Base-by-base conservation (phyloP, 2,888 invertebrate species). In the Acholoe squamosa region DNA sequence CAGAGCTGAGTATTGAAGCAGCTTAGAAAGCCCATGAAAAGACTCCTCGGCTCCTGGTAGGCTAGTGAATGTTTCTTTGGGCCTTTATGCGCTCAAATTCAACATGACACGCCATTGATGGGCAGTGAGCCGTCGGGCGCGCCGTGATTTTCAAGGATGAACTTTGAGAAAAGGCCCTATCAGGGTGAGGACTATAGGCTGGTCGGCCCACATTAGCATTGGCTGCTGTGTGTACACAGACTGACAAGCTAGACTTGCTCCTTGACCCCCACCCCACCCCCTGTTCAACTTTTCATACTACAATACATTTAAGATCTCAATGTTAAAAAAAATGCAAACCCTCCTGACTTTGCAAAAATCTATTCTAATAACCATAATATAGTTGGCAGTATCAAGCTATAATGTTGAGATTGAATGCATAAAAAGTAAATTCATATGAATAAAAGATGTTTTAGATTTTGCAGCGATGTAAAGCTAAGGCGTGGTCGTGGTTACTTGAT, bases 21-120 rank as follows among this genome's bases (percentile, higher is more conserved):
- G 67, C 67, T 67, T 67, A 67, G 67, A 67, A 67, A 67, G 14
- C 67, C 67, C 67, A 7, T 67, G 67, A 67, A 67, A 67, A 67
- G 67, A n/a, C 16, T 7, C 67, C 67, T 7, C 5, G 16, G n/a
- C 14, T n/a, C 14, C 67, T 25, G 16, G 7, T 67, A 12, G 14
- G 14, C 67, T 25, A n/a, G 43, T 80, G 80, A 80, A 16, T 80
- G 80, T 80, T 80, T 80, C 80, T 31, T 10, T 31, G 34, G 80
- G 80, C 80, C n/a, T 80, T 80, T 80, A 80, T 80, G n/a, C 12
- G 80, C 14, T 19, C 33, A 80, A 80, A 80, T 80, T n/a, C 80
- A 80, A 80, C 80, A 80, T 31, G 80, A 80, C 80, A 80, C 80
- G 80, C 80, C 33, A 80, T 80, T 80, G 80, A 80, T 10, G n/a